Base-by-base conservation (phyloP, 2,113 vertebrate genomes). In the Datnioides undecimradiatus region DNA sequence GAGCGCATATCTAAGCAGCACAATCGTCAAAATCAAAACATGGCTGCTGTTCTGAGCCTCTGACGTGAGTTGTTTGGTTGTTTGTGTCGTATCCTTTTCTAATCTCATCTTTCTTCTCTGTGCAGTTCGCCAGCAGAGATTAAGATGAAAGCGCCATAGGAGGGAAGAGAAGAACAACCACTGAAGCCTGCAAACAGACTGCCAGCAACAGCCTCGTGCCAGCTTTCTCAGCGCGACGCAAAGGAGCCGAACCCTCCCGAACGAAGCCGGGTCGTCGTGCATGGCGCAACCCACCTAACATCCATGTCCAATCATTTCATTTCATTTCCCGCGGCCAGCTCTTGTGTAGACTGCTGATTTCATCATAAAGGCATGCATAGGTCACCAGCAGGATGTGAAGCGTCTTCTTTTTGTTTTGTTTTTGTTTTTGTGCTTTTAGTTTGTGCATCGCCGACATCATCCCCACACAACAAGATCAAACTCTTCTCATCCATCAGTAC, bases 111-210 rank as follows among this genome's bases (percentile, higher is more conserved):
- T 65, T 63, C 23, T 73, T 38, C 19, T 45, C 54, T 33, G 14
- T 70, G 6, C 75, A 96, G 95, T 95, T 90, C 95, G 95, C 58
- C 94, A 95, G 73, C 94, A 96, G 91, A 94, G 95, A 87, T 82
- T 95, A 77, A 91, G 95, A 84, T 96, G 92, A 95, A 73, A 69
- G 12, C 19, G 29, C n/a, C 25, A 5, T n/a, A 7, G 33, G 45
- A 49, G 41, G 23, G 4, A 31, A 40, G 16, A 48, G 58, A 74
- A 68, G 49, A 68, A 34, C 4, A 29, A 10, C 31, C 12, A 1
- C 9, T 27, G 12, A 71, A 57, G 62, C 40, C 54, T 70, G 58
- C 52, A 55, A 17, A 63, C 54, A 65, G 43, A 79, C 48, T 0
- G 73, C 76, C 51, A 14, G 16, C 9, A 23, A 70, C 52, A 4